A percentile compares a stretch with the other conserved stretches of the same genome.
Evolutionary conservation across 2,888 invertebrate species (phyloP).

Genomic region (Drosophila neotestacea): DNA sequence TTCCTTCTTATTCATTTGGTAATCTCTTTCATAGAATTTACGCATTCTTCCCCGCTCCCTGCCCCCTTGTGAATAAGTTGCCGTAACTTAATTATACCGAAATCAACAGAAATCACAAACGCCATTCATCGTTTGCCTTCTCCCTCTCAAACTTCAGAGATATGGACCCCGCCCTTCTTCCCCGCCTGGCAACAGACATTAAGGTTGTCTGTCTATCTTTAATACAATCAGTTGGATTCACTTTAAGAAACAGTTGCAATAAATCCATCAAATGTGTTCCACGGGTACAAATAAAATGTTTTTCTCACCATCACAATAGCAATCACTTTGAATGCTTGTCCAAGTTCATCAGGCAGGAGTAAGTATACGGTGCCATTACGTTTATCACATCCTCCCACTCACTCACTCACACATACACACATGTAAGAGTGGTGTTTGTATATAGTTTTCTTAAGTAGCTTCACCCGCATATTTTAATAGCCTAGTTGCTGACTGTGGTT

Average conservation of each 20-base stretch:
- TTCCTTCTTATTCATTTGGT: background rate
- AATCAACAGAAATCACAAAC: conserved; percentile 69
- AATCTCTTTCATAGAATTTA: background rate
- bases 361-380: conserved; percentile 53
- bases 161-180: background rate
- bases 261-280: conserved; percentile 46
- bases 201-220: conserved; percentile 27
- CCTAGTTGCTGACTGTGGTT: conserved; percentile 54
- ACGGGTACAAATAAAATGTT: conserved; percentile 43
- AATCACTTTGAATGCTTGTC: conserved; percentile 71
- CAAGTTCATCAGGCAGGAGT: conserved; percentile 6
- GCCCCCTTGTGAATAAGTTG: conserved; percentile 31
- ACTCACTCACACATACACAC: conserved; percentile 19
- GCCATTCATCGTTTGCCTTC: conserved; percentile 63
- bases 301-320: conserved; percentile 27
- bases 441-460: conserved; percentile 24
- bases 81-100: conserved; percentile 72
- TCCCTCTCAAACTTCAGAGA: conserved; percentile 8
- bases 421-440: conserved; percentile 4
- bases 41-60: background rate
- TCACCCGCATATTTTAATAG: conserved; percentile 79
- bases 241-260: conserved; percentile 46
- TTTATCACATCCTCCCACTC: conserved; percentile 60
- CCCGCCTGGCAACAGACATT: background rate
- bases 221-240: conserved; percentile 19